phyloP scores from a whole-genome alignment of 2,113 vertebrate genomes.

The Hydrochoerus hydrochaeris region DNA sequence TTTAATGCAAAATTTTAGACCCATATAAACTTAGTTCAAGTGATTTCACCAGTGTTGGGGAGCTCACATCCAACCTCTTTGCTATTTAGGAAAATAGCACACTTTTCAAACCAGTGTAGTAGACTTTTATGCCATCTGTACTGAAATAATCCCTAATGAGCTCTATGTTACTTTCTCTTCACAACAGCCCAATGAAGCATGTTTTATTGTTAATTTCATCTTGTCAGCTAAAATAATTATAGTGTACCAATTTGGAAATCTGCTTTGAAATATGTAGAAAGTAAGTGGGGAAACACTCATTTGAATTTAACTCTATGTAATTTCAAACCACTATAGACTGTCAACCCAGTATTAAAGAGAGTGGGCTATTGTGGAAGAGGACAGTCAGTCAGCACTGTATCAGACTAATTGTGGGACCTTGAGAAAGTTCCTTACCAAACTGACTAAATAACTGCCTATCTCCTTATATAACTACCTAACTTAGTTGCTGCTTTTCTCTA shows the following conservation, averaged over 20 bases:
- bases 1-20: neutral
- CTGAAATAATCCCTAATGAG: neutral
- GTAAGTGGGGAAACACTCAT: neutral
- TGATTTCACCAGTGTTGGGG: neutral
- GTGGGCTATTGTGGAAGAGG: neutral
- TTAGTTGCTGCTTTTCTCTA: neutral
- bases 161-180: neutral
- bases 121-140: neutral
- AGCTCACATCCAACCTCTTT: neutral
- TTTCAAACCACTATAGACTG: rapidly evolving
- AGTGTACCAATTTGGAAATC: neutral
- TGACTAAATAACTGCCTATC: neutral
- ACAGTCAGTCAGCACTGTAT: neutral
- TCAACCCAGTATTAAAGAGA: rapidly evolving
- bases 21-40: neutral
- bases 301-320: neutral
- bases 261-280: neutral
- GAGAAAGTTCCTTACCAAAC: neutral
- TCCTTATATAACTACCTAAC: neutral
- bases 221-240: neutral
- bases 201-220: neutral
- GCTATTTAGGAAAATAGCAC: neutral
- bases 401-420: rapidly evolving
- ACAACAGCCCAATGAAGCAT: neutral
- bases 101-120: neutral